Evolutionary conservation across 2,797 vertebrate species (phyloP), one percentile per base, ranked within the genome.

Genomic region (Neostethus bicornis): DNA sequence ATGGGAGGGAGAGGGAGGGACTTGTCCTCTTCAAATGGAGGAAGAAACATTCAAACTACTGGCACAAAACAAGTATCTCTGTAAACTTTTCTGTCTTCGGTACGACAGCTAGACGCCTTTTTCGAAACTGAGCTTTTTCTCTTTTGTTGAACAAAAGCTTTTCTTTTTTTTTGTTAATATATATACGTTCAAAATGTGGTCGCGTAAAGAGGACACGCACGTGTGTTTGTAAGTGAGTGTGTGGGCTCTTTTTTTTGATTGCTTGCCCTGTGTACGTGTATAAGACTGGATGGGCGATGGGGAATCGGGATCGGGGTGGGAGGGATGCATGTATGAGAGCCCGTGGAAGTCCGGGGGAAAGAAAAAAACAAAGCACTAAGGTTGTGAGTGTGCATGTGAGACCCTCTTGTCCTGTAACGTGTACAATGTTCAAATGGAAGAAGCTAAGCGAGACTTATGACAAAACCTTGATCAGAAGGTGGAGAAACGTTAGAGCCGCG

Each of bases 31-130:
- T 1, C 49, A 77, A 87, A 88, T 41, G 47, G 34, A 71, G 70
- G 77, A 51, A 39, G 63, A 80, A 80, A 86, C 90, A 88, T 90
- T 91, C 85, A 87, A 90, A 92, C 90, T 90, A 87, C 87, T 91
- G 88, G 91, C 89, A 91, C 87, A 88, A 87, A 88, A 35, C 66
- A 43, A 71, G 61, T 53, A 69, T 75, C 67, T 61, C 59, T 79
- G 69, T 70, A 49, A 70, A 67, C 41, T 49, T 8, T 13, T 69
- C 53, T 39, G 50, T 77, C 80, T 77, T 88, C 89, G 92, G 92
- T 92, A 94, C 92, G 76, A 90, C 82, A 86, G 89, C 80, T 88
- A 77, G 80, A 67, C 67, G 73, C 82, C 75, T 86, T 84, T 85
- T 88, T 73, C 10, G 80, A 66, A 90, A 90, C 87, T 59, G 80